Conservation (phyloP, 2,797 vertebrate species). For the Atherinosoma microstoma region DNA sequence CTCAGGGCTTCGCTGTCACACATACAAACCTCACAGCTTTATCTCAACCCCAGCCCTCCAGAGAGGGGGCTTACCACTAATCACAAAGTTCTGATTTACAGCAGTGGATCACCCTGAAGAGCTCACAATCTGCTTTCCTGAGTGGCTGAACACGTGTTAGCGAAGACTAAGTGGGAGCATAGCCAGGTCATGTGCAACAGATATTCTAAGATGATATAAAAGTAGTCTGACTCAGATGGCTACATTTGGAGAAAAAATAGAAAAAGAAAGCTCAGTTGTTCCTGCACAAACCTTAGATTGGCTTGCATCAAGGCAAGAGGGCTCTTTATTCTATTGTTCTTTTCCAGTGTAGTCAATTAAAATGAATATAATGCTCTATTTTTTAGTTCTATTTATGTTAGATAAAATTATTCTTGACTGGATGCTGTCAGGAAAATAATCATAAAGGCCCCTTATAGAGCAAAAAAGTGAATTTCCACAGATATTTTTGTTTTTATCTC, state of each 20-base stretch:
- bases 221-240: constrained; percentile 9
- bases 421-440: too few species aligned
- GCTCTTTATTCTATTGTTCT: too few species aligned
- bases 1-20: constrained; percentile 26
- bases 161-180: constrained; percentile 34
- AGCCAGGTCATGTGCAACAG: constrained; percentile 59
- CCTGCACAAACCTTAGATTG: not conserved
- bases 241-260: not conserved
- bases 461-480: too few species aligned
- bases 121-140: constrained; percentile 20
- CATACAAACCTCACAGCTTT: constrained; percentile 23
- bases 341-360: too few species aligned
- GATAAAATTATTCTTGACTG: too few species aligned
- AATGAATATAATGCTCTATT: too few species aligned
- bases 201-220: constrained; percentile 44
- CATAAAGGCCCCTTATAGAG: too few species aligned
- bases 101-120: constrained; percentile 20
- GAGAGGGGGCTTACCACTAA: constrained; percentile 51
- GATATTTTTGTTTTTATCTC: too few species aligned
- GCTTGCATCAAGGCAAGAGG: too few species aligned
- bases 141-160: constrained; percentile 50
- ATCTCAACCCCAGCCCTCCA: constrained; percentile 30
- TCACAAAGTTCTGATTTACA: constrained; percentile 52
- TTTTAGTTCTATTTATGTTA: too few species aligned
- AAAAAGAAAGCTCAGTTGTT: too few species aligned